Conservation (phyloP, 1,140 invertebrate species). For the Drosophila azteca region DNA sequence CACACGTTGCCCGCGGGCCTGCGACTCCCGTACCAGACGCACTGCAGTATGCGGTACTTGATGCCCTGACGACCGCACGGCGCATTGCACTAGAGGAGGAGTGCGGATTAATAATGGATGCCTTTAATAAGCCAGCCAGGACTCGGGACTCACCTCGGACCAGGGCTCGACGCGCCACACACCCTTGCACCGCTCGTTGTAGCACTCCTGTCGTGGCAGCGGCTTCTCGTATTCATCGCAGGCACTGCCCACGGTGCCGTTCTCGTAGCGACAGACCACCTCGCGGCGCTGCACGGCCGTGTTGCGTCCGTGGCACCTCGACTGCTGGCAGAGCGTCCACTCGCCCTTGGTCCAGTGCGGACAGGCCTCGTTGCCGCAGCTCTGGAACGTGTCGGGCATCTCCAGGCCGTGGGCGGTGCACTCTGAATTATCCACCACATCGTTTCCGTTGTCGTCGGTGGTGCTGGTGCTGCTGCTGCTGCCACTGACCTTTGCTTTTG, state of each 20-base stretch:
- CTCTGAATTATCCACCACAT: slow-evolving; percentile 86
- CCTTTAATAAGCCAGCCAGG: slow-evolving; percentile 21
- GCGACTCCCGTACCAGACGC: slow-evolving; percentile 93
- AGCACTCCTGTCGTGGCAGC: slow-evolving; percentile 89
- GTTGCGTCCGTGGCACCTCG: slow-evolving; percentile 90
- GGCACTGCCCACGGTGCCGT: slow-evolving; percentile 86
- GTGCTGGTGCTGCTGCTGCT: neutral
- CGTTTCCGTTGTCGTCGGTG: slow-evolving; percentile 10
- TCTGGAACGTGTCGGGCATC: slow-evolving; percentile 87
- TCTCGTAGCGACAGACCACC: slow-evolving; percentile 88
- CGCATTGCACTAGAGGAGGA: slow-evolving; percentile 88
- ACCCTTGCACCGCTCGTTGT: slow-evolving; percentile 91
- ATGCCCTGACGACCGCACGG: slow-evolving; percentile 89
- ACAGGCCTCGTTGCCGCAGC: slow-evolving; percentile 89
- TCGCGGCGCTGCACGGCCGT: slow-evolving; percentile 91
- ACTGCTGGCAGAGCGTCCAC: slow-evolving; percentile 89
- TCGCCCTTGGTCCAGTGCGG: slow-evolving; percentile 89
- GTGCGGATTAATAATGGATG: slow-evolving; percentile 28
- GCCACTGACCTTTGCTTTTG: slow-evolving; percentile 65
- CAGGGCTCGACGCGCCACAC: slow-evolving; percentile 93
- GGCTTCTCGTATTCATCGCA: slow-evolving; percentile 90
- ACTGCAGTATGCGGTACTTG: slow-evolving; percentile 93
- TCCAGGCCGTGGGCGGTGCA: slow-evolving; percentile 89
- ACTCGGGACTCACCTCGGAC: slow-evolving; percentile 89
- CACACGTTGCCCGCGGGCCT: slow-evolving; percentile 92